Evolutionary conservation across 2,113 vertebrate species (phyloP), one percentile per base, ranked within the genome.

Genomic region (Rana temporaria): DNA sequence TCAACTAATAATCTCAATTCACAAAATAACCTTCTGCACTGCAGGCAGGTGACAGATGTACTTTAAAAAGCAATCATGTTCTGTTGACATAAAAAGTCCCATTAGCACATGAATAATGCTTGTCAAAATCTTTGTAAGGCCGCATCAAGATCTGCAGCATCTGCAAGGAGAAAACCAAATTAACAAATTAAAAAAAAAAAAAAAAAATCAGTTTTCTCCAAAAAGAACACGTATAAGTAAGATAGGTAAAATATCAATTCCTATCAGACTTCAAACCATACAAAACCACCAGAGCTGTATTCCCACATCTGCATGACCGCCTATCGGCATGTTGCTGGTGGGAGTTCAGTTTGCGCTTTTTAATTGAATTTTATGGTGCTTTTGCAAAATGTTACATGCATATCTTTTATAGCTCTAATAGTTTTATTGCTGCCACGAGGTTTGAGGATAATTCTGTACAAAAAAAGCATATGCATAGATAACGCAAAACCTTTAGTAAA

Each of bases 321-420:
- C 68, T 52, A 84, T 87, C 84, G 79, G 85, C 87, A 57, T 85
- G 30, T 73, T 86, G 30, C 85, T 85, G 85, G 52, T 82, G 76
- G 84, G 85, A 84, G 59, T 83, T 6, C 30, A 55, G 52, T 86
- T 63, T 65, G 70, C 17, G 68, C 86, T 30, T n/a, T 22, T 30
- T 89, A 88, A 92, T 87, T 84, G 85, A 85, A 84, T 90, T 90
- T 89, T 84, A 87, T 84, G 85, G 56, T 69, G 67, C 20, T 77
- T 89, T 85, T 87, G 87, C 30, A 78, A 89, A 91, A 89, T 88
- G 86, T 86, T 88, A 90, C 87, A 84, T 76, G 71, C 68, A 69
- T 79, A 73, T 86, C 77, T 89, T 84, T 90, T 88, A 85, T 77
- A 85, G 84, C 59, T 53, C 79, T 85, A 85, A 84, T 85, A 85